Percentiles rank a stretch among this genome's conserved stretches.
These are phyloP conservation scores for Melanerpes formicivorus DNA, from an alignment of 2,113 vertebrate species.

Conservation along the genomic window DNA sequence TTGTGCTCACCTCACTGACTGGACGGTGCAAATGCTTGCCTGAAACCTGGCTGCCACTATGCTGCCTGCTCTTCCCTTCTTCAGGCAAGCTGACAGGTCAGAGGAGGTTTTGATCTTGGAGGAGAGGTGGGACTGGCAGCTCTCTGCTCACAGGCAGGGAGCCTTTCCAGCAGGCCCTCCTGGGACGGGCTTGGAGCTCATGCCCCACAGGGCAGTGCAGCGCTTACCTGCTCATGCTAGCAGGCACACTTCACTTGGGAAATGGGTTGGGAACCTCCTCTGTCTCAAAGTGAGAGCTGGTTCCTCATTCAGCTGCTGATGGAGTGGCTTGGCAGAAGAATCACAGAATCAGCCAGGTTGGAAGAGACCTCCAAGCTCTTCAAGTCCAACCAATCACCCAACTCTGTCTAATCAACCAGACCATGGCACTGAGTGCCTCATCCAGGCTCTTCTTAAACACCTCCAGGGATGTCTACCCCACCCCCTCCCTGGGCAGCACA, in stretches of 20 bases:
- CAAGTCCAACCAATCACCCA: too few species aligned
- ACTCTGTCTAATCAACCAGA: too few species aligned
- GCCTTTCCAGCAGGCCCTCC: background rate
- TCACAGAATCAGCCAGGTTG: too few species aligned
- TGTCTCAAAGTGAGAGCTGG: background rate
- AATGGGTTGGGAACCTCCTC: background rate
- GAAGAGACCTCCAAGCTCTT: too few species aligned
- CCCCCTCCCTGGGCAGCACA: too few species aligned
- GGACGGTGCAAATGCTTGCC: background rate
- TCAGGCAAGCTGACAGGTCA: background rate
- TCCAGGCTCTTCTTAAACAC: too few species aligned
- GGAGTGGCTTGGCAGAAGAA: background rate
- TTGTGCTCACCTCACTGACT: fast-evolving
- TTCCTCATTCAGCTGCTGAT: background rate
- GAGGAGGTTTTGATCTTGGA: background rate
- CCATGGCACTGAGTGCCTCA: too few species aligned
- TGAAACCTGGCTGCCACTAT: background rate
- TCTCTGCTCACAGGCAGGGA: fast-evolving
- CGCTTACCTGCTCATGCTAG: fast-evolving
- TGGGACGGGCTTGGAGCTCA: background rate
- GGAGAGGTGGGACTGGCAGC: background rate
- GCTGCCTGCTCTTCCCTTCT: background rate
- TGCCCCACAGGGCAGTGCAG: background rate
- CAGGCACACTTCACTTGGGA: fast-evolving
- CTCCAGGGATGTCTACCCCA: too few species aligned